A percentile compares a stretch with the other conserved stretches of the same genome.
Evolutionary conservation across 1,140 invertebrate species (phyloP).

Genomic region (Macrotrachela quadricornifera): DNA sequence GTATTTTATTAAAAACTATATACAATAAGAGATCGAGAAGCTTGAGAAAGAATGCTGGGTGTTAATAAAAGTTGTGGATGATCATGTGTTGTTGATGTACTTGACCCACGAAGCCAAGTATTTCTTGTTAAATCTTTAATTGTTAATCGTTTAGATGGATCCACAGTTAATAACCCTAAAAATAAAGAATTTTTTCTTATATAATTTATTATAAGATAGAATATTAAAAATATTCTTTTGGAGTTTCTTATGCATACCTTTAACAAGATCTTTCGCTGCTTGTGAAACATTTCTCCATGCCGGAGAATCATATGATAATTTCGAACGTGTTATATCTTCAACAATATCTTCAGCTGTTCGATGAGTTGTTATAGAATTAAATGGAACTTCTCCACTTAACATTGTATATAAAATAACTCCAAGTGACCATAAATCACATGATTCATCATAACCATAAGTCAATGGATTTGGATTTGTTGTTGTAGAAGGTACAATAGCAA

Average conservation of each 20-base stretch:
- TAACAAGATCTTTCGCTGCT: no score
- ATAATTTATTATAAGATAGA: slow-evolving; percentile 44
- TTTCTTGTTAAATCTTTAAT: slow-evolving; percentile 42
- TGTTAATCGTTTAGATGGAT: slow-evolving; percentile 47
- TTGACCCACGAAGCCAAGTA: slow-evolving; percentile 38
- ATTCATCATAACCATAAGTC: slow-evolving; percentile 47
- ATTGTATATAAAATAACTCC: slow-evolving; percentile 71
- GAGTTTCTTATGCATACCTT: no score
- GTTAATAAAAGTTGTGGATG: no score
- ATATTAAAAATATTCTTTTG: no score
- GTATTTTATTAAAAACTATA: no score
- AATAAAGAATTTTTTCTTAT: slow-evolving; percentile 35
- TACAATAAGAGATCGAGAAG: no score
- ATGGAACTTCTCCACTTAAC: slow-evolving; percentile 59
- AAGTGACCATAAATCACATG: slow-evolving; percentile 74
- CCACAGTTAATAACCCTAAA: slow-evolving; percentile 48
- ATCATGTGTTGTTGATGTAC: no score
- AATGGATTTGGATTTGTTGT: no score
- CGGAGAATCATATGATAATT: slow-evolving; percentile 49
- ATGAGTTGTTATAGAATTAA: slow-evolving; percentile 33
- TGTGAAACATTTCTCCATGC: slow-evolving; percentile 33
- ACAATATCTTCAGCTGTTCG: no score
- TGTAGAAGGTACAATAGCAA: no score
- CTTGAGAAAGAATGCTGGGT: no score
- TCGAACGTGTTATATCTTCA: slow-evolving; percentile 31